Evolutionary conservation across 1,140 invertebrate genomes (phyloP), one percentile per base, ranked within the genome.

Genomic region (Leguminivora glycinivorella): DNA sequence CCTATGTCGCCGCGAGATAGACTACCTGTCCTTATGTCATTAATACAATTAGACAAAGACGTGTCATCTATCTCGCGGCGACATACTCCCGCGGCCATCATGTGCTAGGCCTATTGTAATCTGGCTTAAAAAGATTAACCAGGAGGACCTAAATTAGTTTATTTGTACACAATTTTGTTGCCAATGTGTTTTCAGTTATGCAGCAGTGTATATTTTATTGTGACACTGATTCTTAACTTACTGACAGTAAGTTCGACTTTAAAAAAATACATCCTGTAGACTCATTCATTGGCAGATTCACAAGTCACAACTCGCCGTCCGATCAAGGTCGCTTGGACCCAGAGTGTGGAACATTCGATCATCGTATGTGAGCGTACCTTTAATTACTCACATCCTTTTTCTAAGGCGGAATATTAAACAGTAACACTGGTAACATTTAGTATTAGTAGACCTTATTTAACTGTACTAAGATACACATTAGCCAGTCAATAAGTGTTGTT

Each of bases 301-400:
- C 56, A 63, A 25, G 56, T 60, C 25, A 19, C 58, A 63, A 56
- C 43, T 70, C 24, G 29, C 29, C 56, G 56, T 34, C 63, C 67
- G 69, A 75, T 72, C 68, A 66, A 69, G 58, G 47, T 67, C 67
- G 47, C 43, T 71, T 71, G 72, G 74, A 70, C 74, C 74, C 67
- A 67, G 26, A 38, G 47, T 38, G 67, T 73, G 72, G 74, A 76
- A 79, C 75, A 71, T 79, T 76, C 77, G 71, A 68, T 70, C 47
- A 22, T 31, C 58, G 58, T 29, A 63, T 63, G 58, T 63, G 58
- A 63, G n/a, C 26, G 58, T 63, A 63, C 26, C 58, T 29, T 63
- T 63, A 63, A 63, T 63, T 63, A 29, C 58, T 63, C 24, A 43
- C 38, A 68, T 68, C 40, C 19, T 68, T 40, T 43, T 38, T 40